Percentiles rank a stretch among this genome's conserved stretches.
phyloP scores from a whole-genome alignment of 2,888 invertebrate genomes.

The Ormyrus labotus region DNA sequence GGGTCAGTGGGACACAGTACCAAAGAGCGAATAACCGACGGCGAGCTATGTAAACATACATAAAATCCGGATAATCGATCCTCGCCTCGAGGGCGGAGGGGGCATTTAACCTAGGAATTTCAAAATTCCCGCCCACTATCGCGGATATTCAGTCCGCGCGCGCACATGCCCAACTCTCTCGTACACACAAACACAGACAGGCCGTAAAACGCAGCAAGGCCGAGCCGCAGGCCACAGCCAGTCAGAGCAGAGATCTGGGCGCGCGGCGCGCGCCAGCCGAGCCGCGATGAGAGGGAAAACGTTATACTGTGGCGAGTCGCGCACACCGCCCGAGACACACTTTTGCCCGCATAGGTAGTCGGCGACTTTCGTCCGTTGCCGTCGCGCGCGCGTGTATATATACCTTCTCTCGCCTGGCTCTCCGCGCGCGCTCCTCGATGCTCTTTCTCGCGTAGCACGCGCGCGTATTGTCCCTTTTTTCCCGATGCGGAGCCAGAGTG shows the following conservation, averaged over 20 bases:
- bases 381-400: slow-evolving; percentile 1
- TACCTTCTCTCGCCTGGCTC: not conserved
- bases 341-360: slow-evolving; percentile 15
- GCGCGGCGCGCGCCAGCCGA: slow-evolving; percentile 6
- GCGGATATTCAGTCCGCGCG: not conserved
- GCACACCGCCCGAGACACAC: not conserved
- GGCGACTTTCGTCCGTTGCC: slow-evolving; percentile 36
- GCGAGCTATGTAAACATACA: not conserved
- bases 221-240: not conserved
- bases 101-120: not conserved
- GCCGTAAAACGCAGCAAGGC: too few species aligned
- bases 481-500: too few species aligned
- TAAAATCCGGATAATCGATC: not conserved
- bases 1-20: not conserved
- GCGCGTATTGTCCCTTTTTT: too few species aligned
- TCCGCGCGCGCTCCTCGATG: not conserved
- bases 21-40: not conserved
- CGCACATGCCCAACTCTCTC: not conserved
- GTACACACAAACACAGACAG: too few species aligned
- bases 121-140: slow-evolving; percentile 15
- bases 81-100: too few species aligned
- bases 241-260: not conserved
- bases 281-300: not conserved
- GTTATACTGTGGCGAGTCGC: too few species aligned
- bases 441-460: too few species aligned